These are phyloP conservation scores for Alosa alosa DNA, from an alignment of 2,113 vertebrate genomes.

Conservation along the genomic window DNA sequence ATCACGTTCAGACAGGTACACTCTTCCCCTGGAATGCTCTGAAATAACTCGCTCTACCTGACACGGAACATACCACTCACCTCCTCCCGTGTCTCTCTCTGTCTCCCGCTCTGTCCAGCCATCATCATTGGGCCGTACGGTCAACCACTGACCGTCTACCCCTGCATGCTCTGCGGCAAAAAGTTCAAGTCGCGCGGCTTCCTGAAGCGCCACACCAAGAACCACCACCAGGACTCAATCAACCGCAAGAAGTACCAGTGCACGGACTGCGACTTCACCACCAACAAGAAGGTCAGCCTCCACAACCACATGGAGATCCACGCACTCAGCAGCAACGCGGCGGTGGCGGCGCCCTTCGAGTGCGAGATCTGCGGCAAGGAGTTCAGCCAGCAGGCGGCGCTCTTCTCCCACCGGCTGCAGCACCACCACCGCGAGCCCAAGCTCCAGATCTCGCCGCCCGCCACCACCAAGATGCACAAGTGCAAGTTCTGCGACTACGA, in stretches of 20 bases:
- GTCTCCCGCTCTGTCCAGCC: slow-evolving; percentile 61
- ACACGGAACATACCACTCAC: not conserved
- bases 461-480: slow-evolving; percentile 64
- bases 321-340: slow-evolving; percentile 82
- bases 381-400: slow-evolving; percentile 79
- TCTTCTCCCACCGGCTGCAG: slow-evolving; percentile 81
- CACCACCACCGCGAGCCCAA: slow-evolving; percentile 84
- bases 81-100: not conserved
- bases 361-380: slow-evolving; percentile 77
- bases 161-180: slow-evolving; percentile 88
- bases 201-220: slow-evolving; percentile 89
- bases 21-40: not conserved
- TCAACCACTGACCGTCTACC: slow-evolving; percentile 87
- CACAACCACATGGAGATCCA: slow-evolving; percentile 90
- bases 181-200: slow-evolving; percentile 90
- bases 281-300: slow-evolving; percentile 89
- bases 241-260: slow-evolving; percentile 86
- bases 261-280: slow-evolving; percentile 89
- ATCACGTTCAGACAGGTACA: slow-evolving; percentile 86
- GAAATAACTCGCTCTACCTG: not conserved
- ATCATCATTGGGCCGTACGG: slow-evolving; percentile 90
- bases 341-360: slow-evolving; percentile 58
- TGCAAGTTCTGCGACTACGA: slow-evolving; percentile 91
- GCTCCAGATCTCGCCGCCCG: slow-evolving; percentile 51
- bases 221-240: slow-evolving; percentile 84